These are phyloP conservation scores for Zenarchopterus dispar DNA, from an alignment of 2,797 vertebrate genomes.

Conservation along the genomic window DNA sequence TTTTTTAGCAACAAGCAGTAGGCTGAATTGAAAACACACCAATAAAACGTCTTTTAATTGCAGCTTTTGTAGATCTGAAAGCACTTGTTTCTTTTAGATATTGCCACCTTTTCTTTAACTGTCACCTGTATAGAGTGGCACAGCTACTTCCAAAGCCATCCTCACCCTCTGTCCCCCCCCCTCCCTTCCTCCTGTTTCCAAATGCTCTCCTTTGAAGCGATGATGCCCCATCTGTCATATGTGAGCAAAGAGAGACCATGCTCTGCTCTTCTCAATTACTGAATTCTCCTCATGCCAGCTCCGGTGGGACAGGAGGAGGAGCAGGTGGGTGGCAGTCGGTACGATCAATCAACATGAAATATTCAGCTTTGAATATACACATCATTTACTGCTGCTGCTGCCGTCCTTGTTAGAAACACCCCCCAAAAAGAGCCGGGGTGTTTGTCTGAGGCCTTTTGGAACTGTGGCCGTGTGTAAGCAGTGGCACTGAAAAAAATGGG, in stretches of 20 bases:
- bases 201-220: conserved; percentile 97
- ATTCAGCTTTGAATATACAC: conserved; percentile 81
- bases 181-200: conserved; percentile 87
- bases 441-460: conserved; percentile 39
- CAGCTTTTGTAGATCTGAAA: not conserved
- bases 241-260: conserved; percentile 93
- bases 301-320: conserved; percentile 94
- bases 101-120: conserved; percentile 34
- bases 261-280: conserved; percentile 97
- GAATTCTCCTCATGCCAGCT: conserved; percentile 93
- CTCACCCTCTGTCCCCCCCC: conserved; percentile 81
- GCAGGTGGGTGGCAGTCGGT: conserved; percentile 89
- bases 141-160: conserved; percentile 63
- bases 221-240: conserved; percentile 99
- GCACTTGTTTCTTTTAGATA: conserved; percentile 2
- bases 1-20: not conserved
- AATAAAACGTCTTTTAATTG: conserved; percentile 2
- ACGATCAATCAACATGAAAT: conserved; percentile 84
- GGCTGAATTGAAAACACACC: no score
- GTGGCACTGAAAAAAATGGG: conserved; percentile 29
- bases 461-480: conserved; percentile 18
- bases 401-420: conserved; percentile 55
- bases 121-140: conserved; percentile 92
- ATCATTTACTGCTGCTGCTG: conserved; percentile 73
- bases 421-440: conserved; percentile 10